Evolutionary conservation across 2,888 invertebrate genomes (phyloP).

Genomic region (Brachyptera putata): DNA sequence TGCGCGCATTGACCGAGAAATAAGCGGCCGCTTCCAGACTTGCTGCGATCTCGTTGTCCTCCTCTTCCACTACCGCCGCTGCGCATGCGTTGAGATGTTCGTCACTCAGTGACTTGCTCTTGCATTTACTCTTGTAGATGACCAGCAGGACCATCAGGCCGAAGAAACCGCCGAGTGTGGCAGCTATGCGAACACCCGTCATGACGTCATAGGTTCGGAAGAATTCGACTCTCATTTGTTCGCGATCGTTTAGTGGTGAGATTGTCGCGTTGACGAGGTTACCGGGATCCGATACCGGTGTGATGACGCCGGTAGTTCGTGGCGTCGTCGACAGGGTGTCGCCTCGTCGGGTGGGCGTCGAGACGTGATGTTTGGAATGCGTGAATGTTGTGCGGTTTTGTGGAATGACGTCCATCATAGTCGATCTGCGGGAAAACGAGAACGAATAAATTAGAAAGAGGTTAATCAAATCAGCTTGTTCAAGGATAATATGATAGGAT

Average conservation of each 20-base stretch:
- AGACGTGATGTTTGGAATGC: not conserved
- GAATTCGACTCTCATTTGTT: slow-evolving; percentile 72
- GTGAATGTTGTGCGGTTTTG: not conserved
- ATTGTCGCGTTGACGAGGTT: slow-evolving; percentile 1
- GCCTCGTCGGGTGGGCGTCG: too few relatives aligned
- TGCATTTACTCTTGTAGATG: slow-evolving; percentile 79
- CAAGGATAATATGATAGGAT: too few relatives aligned
- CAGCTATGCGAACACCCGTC: slow-evolving; percentile 89
- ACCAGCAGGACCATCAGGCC: slow-evolving; percentile 87
- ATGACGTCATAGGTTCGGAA: slow-evolving; percentile 90
- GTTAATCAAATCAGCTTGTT: too few relatives aligned
- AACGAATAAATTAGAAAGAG: too few relatives aligned
- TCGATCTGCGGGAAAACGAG: not conserved
- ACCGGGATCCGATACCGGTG: not conserved
- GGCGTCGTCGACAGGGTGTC: not conserved
- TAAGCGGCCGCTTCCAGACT: slow-evolving; percentile 52
- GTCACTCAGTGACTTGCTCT: slow-evolving; percentile 53
- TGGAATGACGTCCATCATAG: slow-evolving; percentile 6
- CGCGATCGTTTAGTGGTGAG: slow-evolving; percentile 51
- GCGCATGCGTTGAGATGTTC: slow-evolving; percentile 70
- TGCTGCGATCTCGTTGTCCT: slow-evolving; percentile 46
- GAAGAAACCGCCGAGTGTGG: slow-evolving; percentile 87
- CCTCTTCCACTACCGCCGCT: slow-evolving; percentile 58
- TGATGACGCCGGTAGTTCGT: not conserved
- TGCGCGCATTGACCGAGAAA: slow-evolving; percentile 25